Percentiles rank a stretch among this genome's conserved stretches.
Conservation (phyloP, 2,888 invertebrate species). For the Cataglyphis altisquamis region DNA sequence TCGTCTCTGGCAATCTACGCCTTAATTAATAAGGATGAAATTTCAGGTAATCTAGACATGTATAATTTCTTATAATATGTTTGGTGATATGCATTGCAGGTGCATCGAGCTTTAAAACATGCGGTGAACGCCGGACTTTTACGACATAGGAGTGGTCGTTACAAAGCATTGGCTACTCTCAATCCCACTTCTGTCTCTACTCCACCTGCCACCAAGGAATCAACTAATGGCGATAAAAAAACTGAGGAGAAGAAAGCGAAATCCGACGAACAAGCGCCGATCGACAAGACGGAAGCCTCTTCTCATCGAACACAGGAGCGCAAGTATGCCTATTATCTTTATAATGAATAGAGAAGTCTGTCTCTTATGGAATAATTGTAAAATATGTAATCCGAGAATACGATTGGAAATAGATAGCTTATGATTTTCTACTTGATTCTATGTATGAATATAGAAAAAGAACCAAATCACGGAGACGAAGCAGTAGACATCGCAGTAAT, state of each 20-base stretch:
- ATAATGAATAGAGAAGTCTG: neutral
- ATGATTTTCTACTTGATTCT: neutral
- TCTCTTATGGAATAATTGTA: neutral
- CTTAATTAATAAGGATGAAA: neutral
- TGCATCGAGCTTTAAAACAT: conserved; percentile 79
- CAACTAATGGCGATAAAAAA: conserved; percentile 46
- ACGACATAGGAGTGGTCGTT: conserved; percentile 78
- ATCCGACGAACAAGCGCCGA: neutral
- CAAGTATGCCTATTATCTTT: conserved; percentile 21
- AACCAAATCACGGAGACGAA: neutral
- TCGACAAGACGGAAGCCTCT: neutral
- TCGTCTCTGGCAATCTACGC: neutral
- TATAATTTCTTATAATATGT: neutral
- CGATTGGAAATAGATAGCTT: neutral
- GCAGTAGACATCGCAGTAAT: neutral
- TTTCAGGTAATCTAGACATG: neutral
- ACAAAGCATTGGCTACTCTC: conserved; percentile 74
- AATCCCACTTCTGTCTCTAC: conserved; percentile 58
- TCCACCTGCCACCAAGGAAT: conserved; percentile 20
- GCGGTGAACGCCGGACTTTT: conserved; percentile 79
- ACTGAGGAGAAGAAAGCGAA: conserved; percentile 2
- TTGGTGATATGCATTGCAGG: conserved; percentile 61
- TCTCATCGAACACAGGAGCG: conserved; percentile 19
- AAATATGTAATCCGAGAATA: neutral
- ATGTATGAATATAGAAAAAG: conserved; percentile 23